phyloP scores from a whole-genome alignment of 2,797 vertebrate species.

The Gila robusta region DNA sequence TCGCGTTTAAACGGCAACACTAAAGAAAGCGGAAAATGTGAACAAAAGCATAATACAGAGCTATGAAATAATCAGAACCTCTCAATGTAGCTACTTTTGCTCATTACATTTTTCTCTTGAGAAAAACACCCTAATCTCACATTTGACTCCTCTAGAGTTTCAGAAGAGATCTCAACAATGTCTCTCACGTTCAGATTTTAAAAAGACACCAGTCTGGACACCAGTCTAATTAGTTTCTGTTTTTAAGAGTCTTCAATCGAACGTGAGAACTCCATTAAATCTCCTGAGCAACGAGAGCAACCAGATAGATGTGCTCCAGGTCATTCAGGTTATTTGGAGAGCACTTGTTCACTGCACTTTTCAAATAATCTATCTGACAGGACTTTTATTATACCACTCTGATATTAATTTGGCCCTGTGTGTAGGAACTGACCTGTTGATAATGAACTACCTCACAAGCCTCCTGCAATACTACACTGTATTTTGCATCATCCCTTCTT shows the following conservation, averaged over 20 bases:
- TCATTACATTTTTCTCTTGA: neutral
- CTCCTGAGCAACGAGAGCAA: neutral
- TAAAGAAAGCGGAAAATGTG: neutral
- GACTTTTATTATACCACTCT: conserved; percentile 1
- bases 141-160: neutral
- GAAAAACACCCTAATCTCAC: neutral
- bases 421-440: conserved; percentile 4
- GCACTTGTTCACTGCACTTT: neutral
- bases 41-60: neutral
- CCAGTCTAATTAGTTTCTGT: neutral
- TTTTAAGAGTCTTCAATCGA: neutral
- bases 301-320: neutral
- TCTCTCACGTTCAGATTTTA: neutral
- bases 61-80: neutral
- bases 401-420: conserved; percentile 9
- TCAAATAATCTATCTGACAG: conserved; percentile 4
- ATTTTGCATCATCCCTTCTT: conserved; percentile 16
- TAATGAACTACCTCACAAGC: neutral
- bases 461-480: neutral
- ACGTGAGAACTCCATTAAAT: conserved; percentile 3
- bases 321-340: conserved; percentile 7
- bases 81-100: neutral
- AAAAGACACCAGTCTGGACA: neutral
- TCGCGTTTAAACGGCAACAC: neutral
- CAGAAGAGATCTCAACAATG: neutral